Base-by-base conservation (phyloP, 2,113 vertebrate species). In the Lates calcarifer region DNA sequence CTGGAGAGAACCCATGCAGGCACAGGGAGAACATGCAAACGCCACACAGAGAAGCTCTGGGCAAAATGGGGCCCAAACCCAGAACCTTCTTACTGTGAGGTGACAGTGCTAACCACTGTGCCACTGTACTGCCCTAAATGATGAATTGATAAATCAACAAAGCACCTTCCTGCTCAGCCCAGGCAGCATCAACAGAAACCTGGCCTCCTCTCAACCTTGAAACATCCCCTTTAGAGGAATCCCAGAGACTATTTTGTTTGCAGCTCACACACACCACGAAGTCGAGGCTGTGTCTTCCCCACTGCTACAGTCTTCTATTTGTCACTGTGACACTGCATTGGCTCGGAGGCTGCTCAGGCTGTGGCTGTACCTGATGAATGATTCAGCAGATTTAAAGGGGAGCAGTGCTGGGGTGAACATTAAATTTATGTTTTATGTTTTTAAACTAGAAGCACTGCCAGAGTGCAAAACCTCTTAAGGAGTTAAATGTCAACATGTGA, bases 341-440 rank as follows among this genome's bases (percentile, higher is more conserved):
- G 66, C 82, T 87, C 53, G 29, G 31, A 57, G 73, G 74, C 73
- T 28, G 65, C 43, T 2, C 60, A 67, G 79, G 51, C 71, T 41
- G 64, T 68, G 67, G 65, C 77, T 81, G 51, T 18, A 77, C 73
- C 76, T 78, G 83, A 88, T 88, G 67, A 84, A 90, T 90, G 85
- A 88, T 84, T 89, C 85, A 81, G 81, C 87, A 84, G 47, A 73
- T 82, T 73, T 80, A 67, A 78, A 86, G 60, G 49, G 37, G 63
- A 64, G 29, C 35, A 20, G 51, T 2, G 7, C 24, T 33, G 33
- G 53, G 68, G 31, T 35, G 64, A 62, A 64, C 9, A 0, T 24
- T 5, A 22, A 12, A 64, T 45, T 3, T 60, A 29, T 31, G 55
- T 58, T 58, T 61, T 64, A 24, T 43, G 26, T 63, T 61, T 77